These are phyloP conservation scores for Neosilurus hyrtlii DNA, from an alignment of 2,797 vertebrate species.

Conservation along the genomic window DNA sequence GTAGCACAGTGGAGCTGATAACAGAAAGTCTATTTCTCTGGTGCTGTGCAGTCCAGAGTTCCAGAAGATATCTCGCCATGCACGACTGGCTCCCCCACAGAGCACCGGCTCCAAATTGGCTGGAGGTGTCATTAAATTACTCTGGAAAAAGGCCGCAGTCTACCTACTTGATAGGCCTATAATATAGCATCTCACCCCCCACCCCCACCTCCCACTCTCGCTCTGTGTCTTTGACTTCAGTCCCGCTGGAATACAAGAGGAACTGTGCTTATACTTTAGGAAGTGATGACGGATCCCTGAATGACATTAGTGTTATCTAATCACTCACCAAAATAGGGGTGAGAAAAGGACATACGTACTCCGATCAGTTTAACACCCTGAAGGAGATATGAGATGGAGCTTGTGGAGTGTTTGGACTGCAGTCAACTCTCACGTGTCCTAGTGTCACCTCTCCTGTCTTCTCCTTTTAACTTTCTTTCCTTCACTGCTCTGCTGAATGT, in stretches of 20 bases:
- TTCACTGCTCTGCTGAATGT: background rate
- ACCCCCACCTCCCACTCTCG: background rate
- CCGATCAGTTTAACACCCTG: background rate
- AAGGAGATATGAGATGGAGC: background rate
- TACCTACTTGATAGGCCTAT: conserved; percentile 2
- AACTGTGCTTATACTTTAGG: background rate
- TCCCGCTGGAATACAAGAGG: conserved; percentile 15
- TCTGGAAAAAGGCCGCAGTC: conserved; percentile 21
- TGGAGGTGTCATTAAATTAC: conserved; percentile 37
- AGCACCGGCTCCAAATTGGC: conserved; percentile 26
- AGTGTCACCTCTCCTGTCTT: background rate
- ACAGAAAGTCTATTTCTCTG: conserved; percentile 18
- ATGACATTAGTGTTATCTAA: conserved; percentile 32
- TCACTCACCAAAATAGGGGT: conserved; percentile 12
- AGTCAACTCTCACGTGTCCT: background rate
- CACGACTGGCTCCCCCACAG: conserved; percentile 17
- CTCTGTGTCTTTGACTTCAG: background rate
- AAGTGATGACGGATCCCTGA: conserved; percentile 13
- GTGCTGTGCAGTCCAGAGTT: background rate
- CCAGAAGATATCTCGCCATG: conserved; percentile 25
- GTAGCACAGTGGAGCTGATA: conserved; percentile 4
- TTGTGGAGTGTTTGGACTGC: background rate
- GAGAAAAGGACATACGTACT: conserved; percentile 18
- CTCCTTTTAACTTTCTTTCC: background rate
- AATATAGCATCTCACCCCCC: conserved; percentile 10